These are phyloP conservation scores for Diaprepes abbreviatus DNA, from an alignment of 2,888 invertebrate genomes.

Conservation along the genomic window DNA sequence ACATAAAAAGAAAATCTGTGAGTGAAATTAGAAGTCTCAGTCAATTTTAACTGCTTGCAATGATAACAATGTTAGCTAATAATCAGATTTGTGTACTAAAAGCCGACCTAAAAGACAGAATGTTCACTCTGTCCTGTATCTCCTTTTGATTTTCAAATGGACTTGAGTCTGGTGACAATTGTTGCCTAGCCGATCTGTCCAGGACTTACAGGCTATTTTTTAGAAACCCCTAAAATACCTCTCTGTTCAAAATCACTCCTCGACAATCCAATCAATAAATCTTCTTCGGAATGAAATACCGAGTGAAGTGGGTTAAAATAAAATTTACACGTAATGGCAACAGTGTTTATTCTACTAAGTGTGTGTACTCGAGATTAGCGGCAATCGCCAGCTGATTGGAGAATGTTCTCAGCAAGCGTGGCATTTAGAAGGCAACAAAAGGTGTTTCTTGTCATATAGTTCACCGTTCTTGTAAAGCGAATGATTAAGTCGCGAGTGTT, in stretches of 20 bases:
- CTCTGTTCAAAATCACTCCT: neutral
- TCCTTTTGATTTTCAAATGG: too few relatives aligned
- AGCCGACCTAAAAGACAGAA: too few relatives aligned
- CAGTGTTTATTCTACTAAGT: constrained; percentile 21
- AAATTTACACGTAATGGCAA: constrained; percentile 18
- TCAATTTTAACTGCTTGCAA: too few relatives aligned
- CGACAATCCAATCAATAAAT: neutral
- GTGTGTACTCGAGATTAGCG: constrained; percentile 42
- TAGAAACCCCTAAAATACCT: too few relatives aligned
- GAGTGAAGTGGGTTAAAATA: neutral
- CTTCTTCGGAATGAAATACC: neutral
- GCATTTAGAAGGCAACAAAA: constrained; percentile 49
- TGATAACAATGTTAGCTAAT: too few relatives aligned
- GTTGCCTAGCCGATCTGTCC: too few relatives aligned
- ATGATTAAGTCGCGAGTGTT: constrained; percentile 41
- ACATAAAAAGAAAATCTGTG: too few relatives aligned
- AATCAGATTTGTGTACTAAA: too few relatives aligned
- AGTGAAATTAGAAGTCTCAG: too few relatives aligned
- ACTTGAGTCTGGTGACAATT: too few relatives aligned
- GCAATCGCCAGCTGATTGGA: constrained; percentile 47
- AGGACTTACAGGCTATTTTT: too few relatives aligned
- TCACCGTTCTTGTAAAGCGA: constrained; percentile 38
- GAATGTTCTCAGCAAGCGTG: constrained; percentile 52
- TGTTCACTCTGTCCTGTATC: too few relatives aligned
- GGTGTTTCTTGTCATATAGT: constrained; percentile 43